phyloP scores from a whole-genome alignment of 2,113 vertebrate species.

The Passer montanus region DNA sequence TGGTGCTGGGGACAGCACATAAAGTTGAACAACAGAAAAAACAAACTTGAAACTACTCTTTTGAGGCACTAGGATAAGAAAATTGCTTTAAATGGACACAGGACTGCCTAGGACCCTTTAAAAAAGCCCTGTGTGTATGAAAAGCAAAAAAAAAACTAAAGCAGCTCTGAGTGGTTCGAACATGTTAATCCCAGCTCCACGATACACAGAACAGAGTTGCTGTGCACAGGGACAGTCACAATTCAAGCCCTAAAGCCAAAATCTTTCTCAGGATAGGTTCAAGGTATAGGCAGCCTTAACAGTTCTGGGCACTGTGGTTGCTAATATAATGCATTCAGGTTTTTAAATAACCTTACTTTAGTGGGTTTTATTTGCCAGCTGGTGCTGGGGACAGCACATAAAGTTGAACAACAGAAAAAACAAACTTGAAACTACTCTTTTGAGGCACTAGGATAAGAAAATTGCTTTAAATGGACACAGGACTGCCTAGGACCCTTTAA shows the following conservation, averaged over 20 bases:
- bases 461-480: not conserved
- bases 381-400: not conserved
- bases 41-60: not conserved
- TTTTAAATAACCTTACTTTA: not conserved
- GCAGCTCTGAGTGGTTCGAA: not conserved
- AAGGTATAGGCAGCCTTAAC: not conserved
- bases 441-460: not conserved
- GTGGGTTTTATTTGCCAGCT: not conserved
- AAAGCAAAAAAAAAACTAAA: not conserved
- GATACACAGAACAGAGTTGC: not conserved
- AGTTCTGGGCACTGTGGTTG: not conserved
- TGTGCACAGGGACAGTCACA: not conserved
- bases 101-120: not conserved
- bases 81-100: not conserved
- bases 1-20: not conserved
- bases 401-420: not conserved
- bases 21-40: not conserved
- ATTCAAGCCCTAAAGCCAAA: not conserved
- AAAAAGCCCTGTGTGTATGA: not conserved
- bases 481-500: not conserved
- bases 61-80: not conserved
- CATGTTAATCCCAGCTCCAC: not conserved
- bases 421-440: not conserved
- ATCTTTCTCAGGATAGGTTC: not conserved
- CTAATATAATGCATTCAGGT: not conserved